Base-by-base conservation (phyloP, 2,888 invertebrate species). In the Galeruca laticollis region DNA sequence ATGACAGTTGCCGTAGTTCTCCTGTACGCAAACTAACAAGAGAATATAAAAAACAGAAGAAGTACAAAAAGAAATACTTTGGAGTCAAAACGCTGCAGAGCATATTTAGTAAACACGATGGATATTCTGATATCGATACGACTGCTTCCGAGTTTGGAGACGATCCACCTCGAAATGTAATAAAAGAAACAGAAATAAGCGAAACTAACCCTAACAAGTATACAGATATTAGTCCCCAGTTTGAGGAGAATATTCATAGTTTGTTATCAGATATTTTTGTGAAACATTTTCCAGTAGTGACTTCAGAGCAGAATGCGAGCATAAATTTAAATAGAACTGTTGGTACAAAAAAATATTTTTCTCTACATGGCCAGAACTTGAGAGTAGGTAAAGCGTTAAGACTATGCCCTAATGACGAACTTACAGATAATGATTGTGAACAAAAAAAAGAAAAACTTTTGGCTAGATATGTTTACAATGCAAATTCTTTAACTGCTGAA, bases 21-120 rank as follows among this genome's bases (percentile, higher is more conserved):
- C 89, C 90, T 10, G 86, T 89, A 63, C 89, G 89, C 82, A 85
- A 87, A 77, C 82, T 85, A 1, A 86, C 86, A 60, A 80, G 83
- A 26, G 84, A 83, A 63, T 84, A 84, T 70, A 85, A 85, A 68
- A 78, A 83, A 31, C 86, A 88, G 52, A 80, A 79, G 85, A 83
- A 78, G 75, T 81, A 72, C 75, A 87, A 82, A 85, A 84, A 88
- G 85, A 84, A 83, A 73, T 82, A 86, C 51, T 86, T 88, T 84
- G 88, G 87, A 80, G 89, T 89, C 80, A 87, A 86, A 78, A 84
- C 86, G 4, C 75, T 86, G 21, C 85, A 85, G 60, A 84, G 84
- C 67, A 86, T 86, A 72, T 87, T 87, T 76, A 85, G 82, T 72
- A 84, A 82, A 69, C 82, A 83, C 70, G 84, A 84, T 62, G 86